Conservation (phyloP, 2,113 vertebrate species). For the Osmerus mordax region DNA sequence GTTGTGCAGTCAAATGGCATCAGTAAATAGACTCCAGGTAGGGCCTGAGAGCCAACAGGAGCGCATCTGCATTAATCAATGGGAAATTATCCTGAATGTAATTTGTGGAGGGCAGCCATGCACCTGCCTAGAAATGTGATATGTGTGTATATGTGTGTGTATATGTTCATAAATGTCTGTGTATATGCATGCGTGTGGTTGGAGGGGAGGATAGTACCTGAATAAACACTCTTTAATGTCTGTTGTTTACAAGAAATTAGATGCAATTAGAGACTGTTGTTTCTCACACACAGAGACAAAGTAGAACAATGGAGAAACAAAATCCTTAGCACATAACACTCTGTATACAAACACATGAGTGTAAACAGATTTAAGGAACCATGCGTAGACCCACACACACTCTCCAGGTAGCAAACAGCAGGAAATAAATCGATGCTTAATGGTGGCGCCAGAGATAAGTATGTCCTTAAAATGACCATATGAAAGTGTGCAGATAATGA, state of each 20-base stretch:
- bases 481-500: conserved; percentile 64
- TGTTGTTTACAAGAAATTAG: conserved; percentile 21
- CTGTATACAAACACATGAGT: background rate
- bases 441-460: conserved; percentile 58
- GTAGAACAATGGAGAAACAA: too few relatives aligned
- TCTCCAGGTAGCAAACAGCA: background rate
- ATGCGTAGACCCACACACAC: too few relatives aligned
- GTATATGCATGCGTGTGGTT: conserved; percentile 14
- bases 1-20: conserved; percentile 88
- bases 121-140: conserved; percentile 69
- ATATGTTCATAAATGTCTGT: too few relatives aligned
- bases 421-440: conserved; percentile 56
- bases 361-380: background rate
- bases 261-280: conserved; percentile 43
- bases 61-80: conserved; percentile 83
- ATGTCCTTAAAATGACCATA: conserved; percentile 71
- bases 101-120: conserved; percentile 68
- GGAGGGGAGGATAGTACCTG: conserved; percentile 48
- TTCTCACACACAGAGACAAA: conserved; percentile 18
- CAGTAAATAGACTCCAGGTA: conserved; percentile 90
- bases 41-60: conserved; percentile 60
- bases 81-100: conserved; percentile 73
- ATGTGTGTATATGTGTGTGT: conserved; percentile 14
- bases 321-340: too few relatives aligned
- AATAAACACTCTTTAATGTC: conserved; percentile 47